Conservation (phyloP, 2,888 invertebrate species). For the Pycnomerus fuliginosus region DNA sequence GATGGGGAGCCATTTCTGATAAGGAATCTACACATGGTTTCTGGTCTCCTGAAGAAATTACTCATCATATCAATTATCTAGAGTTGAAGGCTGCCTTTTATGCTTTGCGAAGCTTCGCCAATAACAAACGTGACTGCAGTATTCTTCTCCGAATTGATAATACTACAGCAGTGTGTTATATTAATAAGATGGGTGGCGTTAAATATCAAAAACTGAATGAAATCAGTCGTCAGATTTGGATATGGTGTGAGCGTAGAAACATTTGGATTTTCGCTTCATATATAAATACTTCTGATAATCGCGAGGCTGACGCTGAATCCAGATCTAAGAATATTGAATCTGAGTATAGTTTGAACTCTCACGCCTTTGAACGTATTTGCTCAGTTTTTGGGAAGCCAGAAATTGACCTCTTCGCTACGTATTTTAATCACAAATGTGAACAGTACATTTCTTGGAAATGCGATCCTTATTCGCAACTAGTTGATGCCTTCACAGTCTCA, state of each 20-base stretch:
- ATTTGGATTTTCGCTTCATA: background rate
- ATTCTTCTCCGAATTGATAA: slow-evolving; percentile 34
- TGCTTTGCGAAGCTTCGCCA: slow-evolving; percentile 9
- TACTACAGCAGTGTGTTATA: slow-evolving; percentile 30
- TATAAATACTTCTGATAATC: background rate
- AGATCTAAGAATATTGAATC: background rate
- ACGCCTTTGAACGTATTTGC: background rate
- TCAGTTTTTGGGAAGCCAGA: slow-evolving; percentile 24
- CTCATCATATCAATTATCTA: slow-evolving; percentile 10
- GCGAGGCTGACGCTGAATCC: background rate
- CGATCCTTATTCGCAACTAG: slow-evolving; percentile 27
- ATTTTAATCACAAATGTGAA: slow-evolving; percentile 32
- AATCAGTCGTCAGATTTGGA: background rate
- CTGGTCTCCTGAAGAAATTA: background rate
- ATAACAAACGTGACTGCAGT: slow-evolving; percentile 4
- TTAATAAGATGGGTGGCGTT: slow-evolving; percentile 26
- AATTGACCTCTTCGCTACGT: slow-evolving; percentile 34
- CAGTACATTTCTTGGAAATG: slow-evolving; percentile 33
- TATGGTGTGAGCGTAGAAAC: background rate
- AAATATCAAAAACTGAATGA: background rate
- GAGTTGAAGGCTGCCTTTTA: slow-evolving; percentile 9
- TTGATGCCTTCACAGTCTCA: slow-evolving; percentile 35
- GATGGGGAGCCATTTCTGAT: slow-evolving; percentile 11
- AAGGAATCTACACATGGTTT: background rate
- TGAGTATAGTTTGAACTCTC: background rate